Percentiles rank a stretch among this genome's conserved stretches.
Evolutionary conservation across 2,888 invertebrate genomes (phyloP).

Genomic region (Nomada goodeniana): DNA sequence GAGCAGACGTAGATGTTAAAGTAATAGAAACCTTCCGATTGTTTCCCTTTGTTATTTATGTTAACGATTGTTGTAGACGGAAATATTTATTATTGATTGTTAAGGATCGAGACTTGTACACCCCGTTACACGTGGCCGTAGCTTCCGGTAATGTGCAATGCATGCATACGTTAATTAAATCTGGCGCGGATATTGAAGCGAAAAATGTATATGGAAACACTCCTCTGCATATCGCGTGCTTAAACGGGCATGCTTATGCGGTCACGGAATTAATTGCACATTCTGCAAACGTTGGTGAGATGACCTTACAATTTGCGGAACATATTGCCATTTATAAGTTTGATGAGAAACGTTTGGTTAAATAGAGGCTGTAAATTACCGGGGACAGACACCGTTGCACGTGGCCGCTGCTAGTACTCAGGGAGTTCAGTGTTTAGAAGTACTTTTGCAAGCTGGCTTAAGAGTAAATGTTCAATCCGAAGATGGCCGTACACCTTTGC

Average conservation of each 20-base stretch:
- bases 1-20: conserved; percentile 85
- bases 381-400: conserved; percentile 87
- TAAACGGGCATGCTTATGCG: conserved; percentile 87
- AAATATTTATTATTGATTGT: conserved; percentile 24
- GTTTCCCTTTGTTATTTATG: not conserved
- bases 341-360: conserved; percentile 7
- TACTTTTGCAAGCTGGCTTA: conserved; percentile 85
- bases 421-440: conserved; percentile 87
- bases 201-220: conserved; percentile 87
- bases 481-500: conserved; percentile 87
- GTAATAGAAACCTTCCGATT: conserved; percentile 72
- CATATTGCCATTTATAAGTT: not conserved
- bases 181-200: conserved; percentile 86
- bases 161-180: conserved; percentile 84
- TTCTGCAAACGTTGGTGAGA: conserved; percentile 84
- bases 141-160: conserved; percentile 85
- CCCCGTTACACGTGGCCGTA: conserved; percentile 88
- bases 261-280: conserved; percentile 85
- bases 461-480: conserved; percentile 86
- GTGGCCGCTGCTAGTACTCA: conserved; percentile 87
- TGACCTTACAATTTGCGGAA: not conserved
- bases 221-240: conserved; percentile 87
- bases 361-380: conserved; percentile 85
- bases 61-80: not conserved
- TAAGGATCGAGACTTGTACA: conserved; percentile 84